A percentile compares a stretch with the other conserved stretches of the same genome.
These are phyloP conservation scores for Sylvia atricapilla DNA, from an alignment of 2,113 vertebrate species.

Conservation along the genomic window DNA sequence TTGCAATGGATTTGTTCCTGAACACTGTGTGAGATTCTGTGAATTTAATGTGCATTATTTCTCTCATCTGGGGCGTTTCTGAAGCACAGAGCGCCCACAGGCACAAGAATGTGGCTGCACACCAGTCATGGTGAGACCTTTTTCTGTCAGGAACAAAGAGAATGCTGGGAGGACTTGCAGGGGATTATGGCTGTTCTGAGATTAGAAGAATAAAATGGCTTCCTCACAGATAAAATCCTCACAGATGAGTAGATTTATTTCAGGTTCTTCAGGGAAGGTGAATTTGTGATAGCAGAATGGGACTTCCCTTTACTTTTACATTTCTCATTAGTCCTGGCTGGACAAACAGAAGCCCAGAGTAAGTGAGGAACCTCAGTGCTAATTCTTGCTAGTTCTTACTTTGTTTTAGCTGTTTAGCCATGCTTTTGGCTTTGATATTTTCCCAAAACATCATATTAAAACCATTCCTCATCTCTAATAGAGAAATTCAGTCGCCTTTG, in stretches of 20 bases:
- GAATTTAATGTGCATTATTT: not conserved
- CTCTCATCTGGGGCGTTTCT: not conserved
- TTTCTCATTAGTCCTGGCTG: not conserved
- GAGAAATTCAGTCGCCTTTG: not conserved
- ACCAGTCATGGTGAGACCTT: not conserved
- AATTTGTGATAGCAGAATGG: not conserved
- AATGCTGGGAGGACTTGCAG: not conserved
- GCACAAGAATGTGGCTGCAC: not conserved
- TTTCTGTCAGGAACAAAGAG: not conserved
- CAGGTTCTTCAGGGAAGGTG: not conserved
- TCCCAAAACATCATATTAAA: not conserved
- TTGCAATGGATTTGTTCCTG: not conserved
- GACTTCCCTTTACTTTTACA: not conserved
- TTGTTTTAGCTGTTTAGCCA: not conserved
- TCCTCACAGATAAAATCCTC: not conserved
- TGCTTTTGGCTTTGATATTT: not conserved
- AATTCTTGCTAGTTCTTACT: not conserved
- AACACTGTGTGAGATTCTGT: not conserved
- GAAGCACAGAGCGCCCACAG: not conserved
- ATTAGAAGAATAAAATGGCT: not conserved
- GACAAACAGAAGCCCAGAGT: not conserved
- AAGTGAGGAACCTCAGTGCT: not conserved
- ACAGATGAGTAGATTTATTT: not conserved
- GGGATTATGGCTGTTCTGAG: not conserved
- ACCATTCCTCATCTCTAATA: not conserved